A percentile compares a stretch with the other conserved stretches of the same genome.
Conservation (phyloP, 2,113 vertebrate genomes). For the Corvus cornix region DNA sequence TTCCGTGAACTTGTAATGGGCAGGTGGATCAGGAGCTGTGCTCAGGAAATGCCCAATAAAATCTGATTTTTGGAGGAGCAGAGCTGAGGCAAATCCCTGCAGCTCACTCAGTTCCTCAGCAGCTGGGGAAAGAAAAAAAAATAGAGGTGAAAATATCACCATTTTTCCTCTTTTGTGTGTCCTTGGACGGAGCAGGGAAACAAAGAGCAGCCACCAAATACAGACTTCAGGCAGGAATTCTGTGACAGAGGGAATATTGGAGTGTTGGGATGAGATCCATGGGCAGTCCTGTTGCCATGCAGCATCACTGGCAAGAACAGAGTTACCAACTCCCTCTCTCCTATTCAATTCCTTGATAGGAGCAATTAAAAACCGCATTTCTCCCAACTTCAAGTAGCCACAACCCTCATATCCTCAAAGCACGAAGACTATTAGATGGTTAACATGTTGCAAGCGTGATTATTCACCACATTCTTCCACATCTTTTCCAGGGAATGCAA, state of each 20-base stretch:
- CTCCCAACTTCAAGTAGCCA: background rate
- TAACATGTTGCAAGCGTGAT: background rate
- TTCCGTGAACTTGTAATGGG: background rate
- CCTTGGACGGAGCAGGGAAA: background rate
- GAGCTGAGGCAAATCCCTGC: background rate
- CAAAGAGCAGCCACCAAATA: background rate
- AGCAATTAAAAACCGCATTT: rapidly evolving
- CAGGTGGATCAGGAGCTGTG: background rate
- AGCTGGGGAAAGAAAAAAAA: background rate
- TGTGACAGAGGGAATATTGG: rapidly evolving
- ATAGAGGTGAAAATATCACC: background rate
- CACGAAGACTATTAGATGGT: rapidly evolving
- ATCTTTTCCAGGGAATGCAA: background rate
- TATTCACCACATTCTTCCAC: background rate
- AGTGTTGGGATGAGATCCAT: background rate
- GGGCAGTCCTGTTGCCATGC: rapidly evolving
- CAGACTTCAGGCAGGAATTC: background rate
- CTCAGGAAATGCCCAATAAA: background rate
- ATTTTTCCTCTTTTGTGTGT: background rate
- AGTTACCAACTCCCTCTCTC: background rate
- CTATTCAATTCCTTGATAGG: background rate
- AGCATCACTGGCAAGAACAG: background rate
- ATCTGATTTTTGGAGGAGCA: background rate
- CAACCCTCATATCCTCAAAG: background rate
- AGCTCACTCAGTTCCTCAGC: background rate